Evolutionary conservation across 92 coral and sea anemone genomes (phyloP).

Genomic region (Epizoanthus ramosus): DNA sequence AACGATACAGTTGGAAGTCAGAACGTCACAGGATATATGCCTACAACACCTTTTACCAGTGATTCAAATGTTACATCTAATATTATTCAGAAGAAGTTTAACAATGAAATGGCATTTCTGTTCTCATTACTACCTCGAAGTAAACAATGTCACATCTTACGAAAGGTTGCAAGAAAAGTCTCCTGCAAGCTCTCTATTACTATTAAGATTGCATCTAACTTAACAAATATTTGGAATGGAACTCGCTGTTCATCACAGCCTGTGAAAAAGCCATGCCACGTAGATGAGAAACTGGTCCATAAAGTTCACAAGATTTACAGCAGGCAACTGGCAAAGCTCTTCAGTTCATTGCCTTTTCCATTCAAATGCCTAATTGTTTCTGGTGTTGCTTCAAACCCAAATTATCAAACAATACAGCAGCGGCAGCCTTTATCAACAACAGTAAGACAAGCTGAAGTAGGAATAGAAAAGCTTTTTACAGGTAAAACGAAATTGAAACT

Average conservation of each 20-base stretch:
- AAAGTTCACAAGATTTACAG: conserved; percentile 39
- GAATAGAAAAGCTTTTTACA: conserved; percentile 54
- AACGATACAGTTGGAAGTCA: neutral
- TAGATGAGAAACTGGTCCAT: conserved; percentile 16
- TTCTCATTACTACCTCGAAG: conserved; percentile 56
- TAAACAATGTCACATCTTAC: conserved; percentile 57
- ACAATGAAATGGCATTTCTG: conserved; percentile 64
- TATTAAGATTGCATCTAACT: conserved; percentile 27
- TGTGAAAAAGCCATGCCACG: neutral
- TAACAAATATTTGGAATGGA: conserved; percentile 30
- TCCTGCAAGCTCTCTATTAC: conserved; percentile 44
- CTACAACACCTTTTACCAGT: neutral
- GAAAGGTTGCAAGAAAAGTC: conserved; percentile 37
- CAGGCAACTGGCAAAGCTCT: conserved; percentile 55
- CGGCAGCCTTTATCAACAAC: conserved; percentile 28
- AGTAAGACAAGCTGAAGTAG: conserved; percentile 54
- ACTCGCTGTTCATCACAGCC: neutral
- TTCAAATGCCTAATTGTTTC: conserved; percentile 79
- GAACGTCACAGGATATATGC: neutral
- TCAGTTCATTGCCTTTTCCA: conserved; percentile 66
- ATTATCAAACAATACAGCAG: conserved; percentile 4
- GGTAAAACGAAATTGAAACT: conserved; percentile 18
- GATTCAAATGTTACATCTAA: neutral
- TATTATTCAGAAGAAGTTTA: conserved; percentile 51
- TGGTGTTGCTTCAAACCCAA: conserved; percentile 58